Conservation (phyloP, 1,140 invertebrate genomes). For the Globodera ellingtonae region DNA sequence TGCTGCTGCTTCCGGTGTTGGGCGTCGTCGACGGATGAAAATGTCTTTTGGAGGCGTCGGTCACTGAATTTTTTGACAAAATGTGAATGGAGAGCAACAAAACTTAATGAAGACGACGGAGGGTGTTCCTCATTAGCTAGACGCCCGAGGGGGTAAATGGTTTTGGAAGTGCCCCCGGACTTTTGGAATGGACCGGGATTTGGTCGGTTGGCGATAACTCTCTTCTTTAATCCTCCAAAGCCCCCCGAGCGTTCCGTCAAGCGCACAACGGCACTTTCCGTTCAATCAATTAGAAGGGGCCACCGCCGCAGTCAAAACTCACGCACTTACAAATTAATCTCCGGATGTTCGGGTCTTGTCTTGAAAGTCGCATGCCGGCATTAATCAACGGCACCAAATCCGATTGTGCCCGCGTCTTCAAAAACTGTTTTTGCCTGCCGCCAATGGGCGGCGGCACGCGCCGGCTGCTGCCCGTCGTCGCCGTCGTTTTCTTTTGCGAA, state of each 20-base stretch:
- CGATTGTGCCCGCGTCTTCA: conserved; percentile 22
- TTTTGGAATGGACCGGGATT: too few relatives aligned
- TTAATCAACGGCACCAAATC: conserved; percentile 23
- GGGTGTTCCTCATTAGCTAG: not conserved
- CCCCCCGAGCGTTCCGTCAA: too few relatives aligned
- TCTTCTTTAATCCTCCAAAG: not conserved
- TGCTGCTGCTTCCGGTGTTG: not conserved
- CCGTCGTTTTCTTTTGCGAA: not conserved
- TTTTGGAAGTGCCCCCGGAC: too few relatives aligned
- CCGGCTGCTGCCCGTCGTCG: not conserved
- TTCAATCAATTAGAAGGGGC: conserved; percentile 5
- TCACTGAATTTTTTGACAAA: not conserved
- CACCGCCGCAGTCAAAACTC: not conserved
- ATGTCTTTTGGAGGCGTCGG: not conserved
- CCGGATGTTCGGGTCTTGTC: conserved; percentile 9
- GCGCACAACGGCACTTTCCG: not conserved
- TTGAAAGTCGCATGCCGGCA: conserved; percentile 3
- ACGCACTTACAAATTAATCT: conserved; percentile 18
- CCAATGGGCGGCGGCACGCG: conserved; percentile 5
- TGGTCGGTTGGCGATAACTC: too few relatives aligned
- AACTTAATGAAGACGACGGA: not conserved
- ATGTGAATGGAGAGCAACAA: too few relatives aligned
- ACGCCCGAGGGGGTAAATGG: not conserved
- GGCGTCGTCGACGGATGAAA: not conserved
- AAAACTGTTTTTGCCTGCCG: not conserved